These are phyloP conservation scores for Sipha maydis DNA, from an alignment of 2,888 invertebrate species.

Conservation along the genomic window DNA sequence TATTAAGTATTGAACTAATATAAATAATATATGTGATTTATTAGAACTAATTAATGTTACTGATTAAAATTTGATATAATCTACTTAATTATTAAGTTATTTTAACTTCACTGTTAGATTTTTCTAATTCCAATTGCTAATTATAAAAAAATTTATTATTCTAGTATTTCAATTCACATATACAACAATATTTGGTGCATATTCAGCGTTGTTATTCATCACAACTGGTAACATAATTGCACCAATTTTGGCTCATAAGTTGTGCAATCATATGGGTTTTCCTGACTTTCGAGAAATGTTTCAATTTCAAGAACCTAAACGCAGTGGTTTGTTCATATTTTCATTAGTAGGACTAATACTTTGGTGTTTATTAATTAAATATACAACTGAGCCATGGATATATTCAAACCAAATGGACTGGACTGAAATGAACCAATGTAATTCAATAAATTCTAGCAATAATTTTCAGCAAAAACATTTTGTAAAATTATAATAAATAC, in stretches of 20 bases:
- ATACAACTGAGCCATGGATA: constrained; percentile 78
- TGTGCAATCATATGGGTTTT: constrained; percentile 97
- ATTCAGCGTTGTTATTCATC: constrained; percentile 91
- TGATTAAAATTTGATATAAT: no score
- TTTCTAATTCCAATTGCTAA: constrained; percentile 55
- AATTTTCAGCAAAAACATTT: constrained; percentile 6
- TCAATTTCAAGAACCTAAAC: constrained; percentile 73
- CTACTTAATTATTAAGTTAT: no score
- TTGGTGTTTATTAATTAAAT: constrained; percentile 82
- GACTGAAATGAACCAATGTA: constrained; percentile 64
- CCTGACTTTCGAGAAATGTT: constrained; percentile 84
- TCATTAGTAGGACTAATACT: constrained; percentile 80
- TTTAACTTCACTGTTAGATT: no score
- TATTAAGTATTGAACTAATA: no score
- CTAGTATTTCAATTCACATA: constrained; percentile 86
- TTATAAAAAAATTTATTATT: constrained; percentile 65
- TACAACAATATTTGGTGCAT: constrained; percentile 92
- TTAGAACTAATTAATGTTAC: no score
- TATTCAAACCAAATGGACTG: constrained; percentile 69
- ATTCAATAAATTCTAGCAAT: constrained; percentile 5
- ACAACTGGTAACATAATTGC: constrained; percentile 90
- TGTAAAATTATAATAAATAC: constrained; percentile 42
- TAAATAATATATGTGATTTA: no score
- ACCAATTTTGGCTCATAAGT: constrained; percentile 88
- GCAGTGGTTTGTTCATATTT: constrained; percentile 74